Percentiles rank a stretch among this genome's conserved stretches.
Conservation (phyloP, 2,797 vertebrate genomes). For the Cyprinella venusta region DNA sequence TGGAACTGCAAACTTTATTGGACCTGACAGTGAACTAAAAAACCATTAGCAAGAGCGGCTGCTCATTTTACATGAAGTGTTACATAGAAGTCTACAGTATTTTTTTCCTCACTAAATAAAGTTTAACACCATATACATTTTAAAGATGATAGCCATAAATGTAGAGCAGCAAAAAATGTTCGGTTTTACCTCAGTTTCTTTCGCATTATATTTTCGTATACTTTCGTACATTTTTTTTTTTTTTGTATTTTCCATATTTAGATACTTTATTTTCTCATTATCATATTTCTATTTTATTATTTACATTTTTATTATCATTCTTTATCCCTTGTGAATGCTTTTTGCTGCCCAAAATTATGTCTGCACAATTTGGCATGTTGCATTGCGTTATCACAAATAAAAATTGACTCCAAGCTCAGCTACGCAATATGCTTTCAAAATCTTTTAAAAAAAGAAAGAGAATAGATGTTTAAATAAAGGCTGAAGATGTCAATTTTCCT, state of each 20-base stretch:
- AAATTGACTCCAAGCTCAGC: not conserved
- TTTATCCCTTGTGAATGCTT: not conserved
- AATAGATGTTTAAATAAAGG: not conserved
- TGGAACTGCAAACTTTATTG: not conserved
- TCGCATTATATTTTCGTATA: not conserved
- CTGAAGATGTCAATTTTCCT: not conserved
- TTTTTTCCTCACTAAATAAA: not conserved
- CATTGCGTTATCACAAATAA: not conserved
- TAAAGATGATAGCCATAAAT: not conserved
- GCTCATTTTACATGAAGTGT: not conserved
- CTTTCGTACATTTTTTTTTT: not conserved
- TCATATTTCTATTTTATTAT: not conserved
- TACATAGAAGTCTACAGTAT: not conserved
- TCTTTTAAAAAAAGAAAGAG: not conserved
- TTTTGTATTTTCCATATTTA: no score
- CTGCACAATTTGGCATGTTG: not conserved
- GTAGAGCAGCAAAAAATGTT: not conserved
- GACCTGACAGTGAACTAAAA: not conserved
- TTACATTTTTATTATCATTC: not conserved
- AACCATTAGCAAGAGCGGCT: not conserved
- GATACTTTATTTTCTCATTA: not conserved
- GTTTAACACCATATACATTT: not conserved
- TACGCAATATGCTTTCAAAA: not conserved
- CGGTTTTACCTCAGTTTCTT: not conserved
- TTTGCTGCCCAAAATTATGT: not conserved